phyloP scores from a whole-genome alignment of 2,113 vertebrate genomes.

The Takifugu bimaculatus region DNA sequence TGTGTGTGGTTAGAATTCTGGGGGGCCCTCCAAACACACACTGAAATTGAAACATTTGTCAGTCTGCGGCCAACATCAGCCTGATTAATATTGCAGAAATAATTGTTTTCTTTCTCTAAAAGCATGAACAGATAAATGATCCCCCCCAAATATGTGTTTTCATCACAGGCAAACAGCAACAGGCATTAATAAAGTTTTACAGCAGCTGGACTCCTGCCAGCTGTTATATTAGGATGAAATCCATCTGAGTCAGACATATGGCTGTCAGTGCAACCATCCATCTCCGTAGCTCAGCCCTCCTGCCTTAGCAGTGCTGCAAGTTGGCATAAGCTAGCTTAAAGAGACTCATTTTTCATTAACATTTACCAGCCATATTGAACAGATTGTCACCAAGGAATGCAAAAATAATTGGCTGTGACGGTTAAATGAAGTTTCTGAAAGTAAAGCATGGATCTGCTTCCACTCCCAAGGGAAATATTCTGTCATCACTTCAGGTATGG shows the following conservation, averaged over 20 bases:
- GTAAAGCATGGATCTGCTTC: constrained; percentile 57
- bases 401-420: constrained; percentile 61
- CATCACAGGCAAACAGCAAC: constrained; percentile 54
- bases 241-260: constrained; percentile 29
- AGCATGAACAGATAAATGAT: constrained; percentile 56
- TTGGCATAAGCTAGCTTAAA: constrained; percentile 1
- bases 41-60: constrained; percentile 54
- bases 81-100: constrained; percentile 31
- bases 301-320: constrained; percentile 6
- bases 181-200: constrained; percentile 53
- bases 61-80: constrained; percentile 29
- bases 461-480: constrained; percentile 75
- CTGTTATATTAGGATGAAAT: constrained; percentile 57
- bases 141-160: constrained; percentile 32
- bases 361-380: constrained; percentile 53
- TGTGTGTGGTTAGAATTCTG: not conserved
- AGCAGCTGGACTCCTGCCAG: constrained; percentile 50
- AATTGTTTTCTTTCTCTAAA: constrained; percentile 20
- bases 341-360: constrained; percentile 52
- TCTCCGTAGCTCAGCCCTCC: too few relatives aligned
- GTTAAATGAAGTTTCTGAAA: constrained; percentile 72
- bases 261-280: constrained; percentile 6
- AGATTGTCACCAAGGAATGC: constrained; percentile 48
- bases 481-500: constrained; percentile 64
- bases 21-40: constrained; percentile 16